Evolutionary conservation across 2,888 invertebrate species (phyloP), one percentile per base, ranked within the genome.

Genomic region (Drosophila subsilvestris): DNA sequence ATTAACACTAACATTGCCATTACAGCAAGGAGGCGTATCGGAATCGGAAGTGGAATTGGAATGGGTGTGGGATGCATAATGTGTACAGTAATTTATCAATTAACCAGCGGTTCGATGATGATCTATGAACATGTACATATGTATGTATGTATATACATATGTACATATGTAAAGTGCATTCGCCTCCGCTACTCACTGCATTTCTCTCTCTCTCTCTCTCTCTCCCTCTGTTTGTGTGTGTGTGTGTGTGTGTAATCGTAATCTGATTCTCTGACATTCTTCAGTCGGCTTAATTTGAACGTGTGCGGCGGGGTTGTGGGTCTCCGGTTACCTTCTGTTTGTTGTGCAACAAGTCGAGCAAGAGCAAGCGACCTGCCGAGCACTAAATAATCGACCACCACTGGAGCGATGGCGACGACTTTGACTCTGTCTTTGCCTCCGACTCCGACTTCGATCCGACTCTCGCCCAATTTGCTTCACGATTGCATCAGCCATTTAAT

Each of bases 401-500:
- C 55, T 61, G 76, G 44, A 72, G 62, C 42, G 75, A 58, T 66
- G 59, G 55, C 62, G 62, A 57, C 62, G 54, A 67, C 69, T 53
- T 32, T 47, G 25, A 37, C 51, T 56, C 55, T 48, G 43, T 44
- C 43, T 42, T 18, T n/a, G 47, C 25, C 47, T 47, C 22, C 18
- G 32, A 45, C 43, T 32, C 45, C 37, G 37, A 37, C 37, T 37
- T 37, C 37, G 37, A 37, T 37, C 22, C 63, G 63, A 22, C 74
- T 68, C 86, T 86, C 86, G 65, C 83, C 75, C 77, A 85, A 85
- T 82, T 85, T 58, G 50, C 48, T 22, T 55, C 47, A 18, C 51
- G 70, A 88, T 86, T 86, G 84, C 86, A 88, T 86, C 86, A 86
- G 88, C 86, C 88, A 88, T 77, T 84, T 75, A 59, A 59, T 69